Base-by-base conservation (phyloP, 2,797 vertebrate genomes). In the Lutjanus argentimaculatus region DNA sequence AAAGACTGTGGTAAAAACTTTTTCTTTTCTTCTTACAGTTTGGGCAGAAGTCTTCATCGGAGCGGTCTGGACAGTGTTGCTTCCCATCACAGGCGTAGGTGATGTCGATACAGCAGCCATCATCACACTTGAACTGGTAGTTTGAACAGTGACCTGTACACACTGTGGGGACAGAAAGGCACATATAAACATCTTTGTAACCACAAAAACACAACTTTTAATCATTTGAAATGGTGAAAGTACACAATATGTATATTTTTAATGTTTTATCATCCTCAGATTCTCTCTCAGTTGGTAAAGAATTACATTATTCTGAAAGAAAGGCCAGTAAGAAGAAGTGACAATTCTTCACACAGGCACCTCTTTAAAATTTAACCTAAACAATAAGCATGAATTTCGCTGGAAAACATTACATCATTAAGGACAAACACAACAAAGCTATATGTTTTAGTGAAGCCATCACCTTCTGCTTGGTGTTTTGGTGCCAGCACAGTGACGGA, bases 71-170 rank as follows among this genome's bases (percentile, higher is more conserved):
- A 75, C 98, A 99, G 71, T 99, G 98, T 9, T 95, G 96, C 75
- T 96, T 95, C 14, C 98, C 97, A 10, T 99, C 97, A 0, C 98
- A 99, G 7, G 98, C 97, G 72, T 97, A 97, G 0, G 96, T 97
- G 92, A 99, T 99, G 93, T 99, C 98, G 36, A 99, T 96, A 65
- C 98, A 99, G 94, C 98, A 99, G 77, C 98, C 98, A 0, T 98
- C 96, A 0, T 99, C 98, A 25, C 98, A 99, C 85, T 96, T 96
- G 87, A 99, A 99, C 95, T 98, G 97, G 92, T 99, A 97, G 77
- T 96, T 96, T 0, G 97, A 97, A 83, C 98, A 99, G 72, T 90
- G 92, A 7, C 97, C 96, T 0, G 91, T 94, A 59, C 98, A 99
- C 2, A 97, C 98, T 98, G 92, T 51, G 62, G 63, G 48, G 21